Evolutionary conservation across 2,888 invertebrate species (phyloP).

Genomic region (Cheiracanthium punctorium): DNA sequence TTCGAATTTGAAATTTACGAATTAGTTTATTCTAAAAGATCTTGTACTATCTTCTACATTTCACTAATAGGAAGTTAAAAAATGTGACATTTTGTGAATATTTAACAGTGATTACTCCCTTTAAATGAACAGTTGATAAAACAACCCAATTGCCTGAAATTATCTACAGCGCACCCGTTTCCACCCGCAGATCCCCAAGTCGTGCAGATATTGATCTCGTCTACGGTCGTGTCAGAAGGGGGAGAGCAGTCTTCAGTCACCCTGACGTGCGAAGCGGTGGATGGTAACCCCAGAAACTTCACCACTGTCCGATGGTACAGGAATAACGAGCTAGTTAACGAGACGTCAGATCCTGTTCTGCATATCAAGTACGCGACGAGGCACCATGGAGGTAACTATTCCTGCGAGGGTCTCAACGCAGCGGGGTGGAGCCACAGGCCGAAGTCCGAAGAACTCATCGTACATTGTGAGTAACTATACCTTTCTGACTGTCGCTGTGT

Average conservation of each 20-base stretch:
- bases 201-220: slow-evolving; percentile 80
- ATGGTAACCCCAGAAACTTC: slow-evolving; percentile 85
- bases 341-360: slow-evolving; percentile 89
- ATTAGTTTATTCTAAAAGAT: too few relatives aligned
- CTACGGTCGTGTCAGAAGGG: slow-evolving; percentile 85
- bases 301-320: slow-evolving; percentile 91
- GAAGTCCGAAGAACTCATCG: slow-evolving; percentile 85
- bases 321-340: slow-evolving; percentile 84
- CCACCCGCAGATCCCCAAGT: slow-evolving; percentile 73
- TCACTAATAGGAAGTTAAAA: too few relatives aligned
- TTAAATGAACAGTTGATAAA: too few relatives aligned
- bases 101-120: too few relatives aligned
- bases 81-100: too few relatives aligned
- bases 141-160: too few relatives aligned
- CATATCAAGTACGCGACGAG: slow-evolving; percentile 89
- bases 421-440: slow-evolving; percentile 92
- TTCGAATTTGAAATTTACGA: too few relatives aligned
- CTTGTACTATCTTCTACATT: too few relatives aligned
- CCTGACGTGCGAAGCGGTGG: slow-evolving; percentile 85
- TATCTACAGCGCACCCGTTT: too few relatives aligned
- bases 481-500: too few relatives aligned
- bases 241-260: slow-evolving; percentile 87
- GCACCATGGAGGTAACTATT: slow-evolving; percentile 94
- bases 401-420: slow-evolving; percentile 91
- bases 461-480: slow-evolving; percentile 82